Evolutionary conservation across 2,888 invertebrate species (phyloP), one percentile per base, ranked within the genome.

Genomic region (Eumacrocentrus americanus): DNA sequence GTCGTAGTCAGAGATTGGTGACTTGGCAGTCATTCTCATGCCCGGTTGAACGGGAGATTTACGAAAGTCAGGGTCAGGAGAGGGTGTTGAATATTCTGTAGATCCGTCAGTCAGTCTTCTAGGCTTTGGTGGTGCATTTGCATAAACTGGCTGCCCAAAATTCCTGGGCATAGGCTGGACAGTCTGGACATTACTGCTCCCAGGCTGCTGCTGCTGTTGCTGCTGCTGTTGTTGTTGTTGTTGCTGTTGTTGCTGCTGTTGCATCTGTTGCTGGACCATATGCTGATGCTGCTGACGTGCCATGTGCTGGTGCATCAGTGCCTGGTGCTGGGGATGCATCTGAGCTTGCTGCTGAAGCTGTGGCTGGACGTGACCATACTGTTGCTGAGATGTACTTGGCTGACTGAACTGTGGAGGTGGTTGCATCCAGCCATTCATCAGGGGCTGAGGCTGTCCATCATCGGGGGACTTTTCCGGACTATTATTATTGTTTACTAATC

Each of bases 101-200:
- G 89, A 88, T 7, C 85, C 85, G 72, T 91, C 91, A 64, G 89
- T 91, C 34, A 91, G 86, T 55, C 94, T 85, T 74, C 92, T 84
- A 0, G 94, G 94, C 77, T 94, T 94, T 0, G 94, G 94, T 9
- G 94, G 94, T 2, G 94, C 94, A 81, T 94, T 94, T 1, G 92
- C 94, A 75, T 95, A 95, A 1, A 94, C 85, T 0, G 94, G 92
- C 72, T 90, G 90, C 3, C 83, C 82, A 64, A 81, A 83, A 60
- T 82, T 83, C 60, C 81, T 78, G 3, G 79, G 72, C 69, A 77
- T 73, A 2, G 72, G 79, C 71, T 63, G 80, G 60, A 65, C 75
- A 37, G 61, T 74, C 67, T 67, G 77, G 65, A 65, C 75, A 72
- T 62, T 71, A 66, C 65, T 72, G 65, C 1, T 73, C 66, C 65